Conservation (phyloP, 2,797 vertebrate genomes). For the Aeoliscus strigatus region DNA sequence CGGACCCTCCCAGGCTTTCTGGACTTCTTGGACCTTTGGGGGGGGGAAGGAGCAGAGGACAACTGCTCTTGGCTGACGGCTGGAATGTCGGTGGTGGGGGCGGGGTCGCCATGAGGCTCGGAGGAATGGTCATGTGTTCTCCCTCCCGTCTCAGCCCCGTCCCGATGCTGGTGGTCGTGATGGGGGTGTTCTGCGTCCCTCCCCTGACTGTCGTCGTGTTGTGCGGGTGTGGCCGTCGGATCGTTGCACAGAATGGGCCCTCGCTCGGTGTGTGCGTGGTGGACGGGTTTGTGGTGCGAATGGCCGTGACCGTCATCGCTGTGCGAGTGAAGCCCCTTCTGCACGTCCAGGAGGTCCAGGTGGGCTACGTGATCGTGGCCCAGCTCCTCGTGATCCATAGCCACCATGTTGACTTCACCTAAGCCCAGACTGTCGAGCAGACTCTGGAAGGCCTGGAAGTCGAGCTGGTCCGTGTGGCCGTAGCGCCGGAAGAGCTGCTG, state of each 20-base stretch:
- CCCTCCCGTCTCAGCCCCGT: constrained; percentile 35
- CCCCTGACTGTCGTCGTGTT: constrained; percentile 35
- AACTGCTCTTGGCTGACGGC: constrained; percentile 64
- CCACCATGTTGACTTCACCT: constrained; percentile 88
- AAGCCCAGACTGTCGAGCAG: constrained; percentile 88
- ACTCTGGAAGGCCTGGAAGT: constrained; percentile 89
- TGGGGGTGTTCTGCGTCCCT: constrained; percentile 38
- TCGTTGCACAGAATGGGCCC: constrained; percentile 43
- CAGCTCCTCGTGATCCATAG: constrained; percentile 85
- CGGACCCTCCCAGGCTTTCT: constrained; percentile 23
- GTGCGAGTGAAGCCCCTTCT: constrained; percentile 84
- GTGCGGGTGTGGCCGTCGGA: constrained; percentile 4
- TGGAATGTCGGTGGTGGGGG: constrained; percentile 32
- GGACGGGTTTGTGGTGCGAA: constrained; percentile 24
- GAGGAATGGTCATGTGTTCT: constrained; percentile 47
- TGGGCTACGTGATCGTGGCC: constrained; percentile 95
- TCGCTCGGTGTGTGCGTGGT: constrained; percentile 33
- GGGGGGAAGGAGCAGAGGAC: constrained; percentile 23
- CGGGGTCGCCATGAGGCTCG: too few relatives aligned
- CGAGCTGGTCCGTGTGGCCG: constrained; percentile 84
- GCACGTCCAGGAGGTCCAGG: constrained; percentile 85
- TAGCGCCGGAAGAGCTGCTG: constrained; percentile 89
- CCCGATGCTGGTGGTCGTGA: constrained; percentile 21
- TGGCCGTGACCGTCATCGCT: constrained; percentile 38
- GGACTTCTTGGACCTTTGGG: constrained; percentile 45